phyloP scores from a whole-genome alignment of 1,140 invertebrate genomes.

The Olivierus martensii region DNA sequence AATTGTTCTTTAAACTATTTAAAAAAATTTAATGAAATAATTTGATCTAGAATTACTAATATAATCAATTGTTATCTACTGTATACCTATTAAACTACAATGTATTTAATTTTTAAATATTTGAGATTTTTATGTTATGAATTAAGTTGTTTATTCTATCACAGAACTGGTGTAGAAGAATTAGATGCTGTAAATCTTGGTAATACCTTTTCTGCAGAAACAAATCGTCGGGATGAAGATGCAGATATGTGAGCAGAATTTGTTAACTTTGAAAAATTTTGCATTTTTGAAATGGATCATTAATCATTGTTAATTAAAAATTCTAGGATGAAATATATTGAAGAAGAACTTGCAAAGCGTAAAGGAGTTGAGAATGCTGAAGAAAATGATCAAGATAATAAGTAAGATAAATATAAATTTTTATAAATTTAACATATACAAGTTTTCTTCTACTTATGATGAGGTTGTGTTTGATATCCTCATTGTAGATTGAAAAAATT shows the following conservation, averaged over 20 bases:
- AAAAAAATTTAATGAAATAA: neutral
- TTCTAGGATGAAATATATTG: conserved; percentile 85
- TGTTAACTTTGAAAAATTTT: no score
- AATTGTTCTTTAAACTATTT: no score
- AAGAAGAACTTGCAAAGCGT: conserved; percentile 74
- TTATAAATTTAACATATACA: no score
- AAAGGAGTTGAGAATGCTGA: conserved; percentile 44
- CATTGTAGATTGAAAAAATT: no score
- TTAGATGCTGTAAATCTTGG: conserved; percentile 53
- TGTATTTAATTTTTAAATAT: neutral
- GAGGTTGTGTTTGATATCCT: no score
- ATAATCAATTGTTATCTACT: neutral
- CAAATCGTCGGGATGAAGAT: conserved; percentile 94
- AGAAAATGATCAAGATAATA: neutral
- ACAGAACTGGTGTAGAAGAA: conserved; percentile 11
- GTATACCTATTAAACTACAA: neutral
- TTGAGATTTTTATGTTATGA: neutral
- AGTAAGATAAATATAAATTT: neutral
- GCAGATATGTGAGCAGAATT: conserved; percentile 68
- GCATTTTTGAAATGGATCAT: no score
- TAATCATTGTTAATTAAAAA: no score
- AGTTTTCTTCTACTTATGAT: no score
- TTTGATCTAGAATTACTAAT: neutral
- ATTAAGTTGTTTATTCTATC: neutral
- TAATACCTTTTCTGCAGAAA: conserved; percentile 96